Evolutionary conservation across 2,888 invertebrate species (phyloP).

Genomic region (Schrankia costaestrigalis): DNA sequence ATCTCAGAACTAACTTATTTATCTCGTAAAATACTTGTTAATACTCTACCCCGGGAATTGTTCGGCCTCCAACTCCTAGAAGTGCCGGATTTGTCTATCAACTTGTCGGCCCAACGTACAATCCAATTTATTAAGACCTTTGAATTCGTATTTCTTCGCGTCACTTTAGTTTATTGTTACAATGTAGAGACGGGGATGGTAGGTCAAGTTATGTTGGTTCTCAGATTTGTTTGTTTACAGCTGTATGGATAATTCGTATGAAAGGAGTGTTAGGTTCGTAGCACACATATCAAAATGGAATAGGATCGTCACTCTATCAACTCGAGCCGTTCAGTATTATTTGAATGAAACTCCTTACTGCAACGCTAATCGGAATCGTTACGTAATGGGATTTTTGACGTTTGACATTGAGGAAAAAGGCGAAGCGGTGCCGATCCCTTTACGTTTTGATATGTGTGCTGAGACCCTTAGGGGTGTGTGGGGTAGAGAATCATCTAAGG

Average conservation of each 20-base stretch:
- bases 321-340: too few species aligned
- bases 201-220: constrained; percentile 38
- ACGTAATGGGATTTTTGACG: too few species aligned
- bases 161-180: constrained; percentile 31
- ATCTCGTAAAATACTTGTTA: constrained; percentile 77
- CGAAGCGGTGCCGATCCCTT: too few species aligned
- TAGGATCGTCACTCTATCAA: too few species aligned
- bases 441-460: too few species aligned
- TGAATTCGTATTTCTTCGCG: constrained; percentile 41
- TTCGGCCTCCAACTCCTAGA: constrained; percentile 44
- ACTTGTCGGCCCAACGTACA: constrained; percentile 34
- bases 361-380: too few species aligned
- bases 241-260: constrained; percentile 43
- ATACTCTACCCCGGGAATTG: constrained; percentile 62
- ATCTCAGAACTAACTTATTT: constrained; percentile 72
- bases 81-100: constrained; percentile 37
- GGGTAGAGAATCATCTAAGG: constrained; percentile 45
- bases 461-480: constrained; percentile 42
- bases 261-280: constrained; percentile 39
- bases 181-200: constrained; percentile 25
- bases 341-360: too few species aligned
- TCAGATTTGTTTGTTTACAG: constrained; percentile 48
- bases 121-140: constrained; percentile 53
- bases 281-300: too few species aligned
- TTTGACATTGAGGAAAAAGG: too few species aligned